Conservation (phyloP, 37 sponge, comb jelly and placozoan species). For the Ianthella basta region DNA sequence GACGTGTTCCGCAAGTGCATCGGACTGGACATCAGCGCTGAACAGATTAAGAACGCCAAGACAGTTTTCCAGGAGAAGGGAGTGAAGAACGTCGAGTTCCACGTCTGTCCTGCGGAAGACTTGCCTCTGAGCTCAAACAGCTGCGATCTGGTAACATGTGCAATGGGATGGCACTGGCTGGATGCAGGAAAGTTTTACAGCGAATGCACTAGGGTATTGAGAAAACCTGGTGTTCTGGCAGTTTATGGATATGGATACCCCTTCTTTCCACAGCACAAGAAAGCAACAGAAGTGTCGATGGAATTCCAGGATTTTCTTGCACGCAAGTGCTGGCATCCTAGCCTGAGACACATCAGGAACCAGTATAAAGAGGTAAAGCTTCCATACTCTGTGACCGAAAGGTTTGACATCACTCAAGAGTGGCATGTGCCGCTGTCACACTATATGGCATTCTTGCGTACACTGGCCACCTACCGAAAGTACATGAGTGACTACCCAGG, state of each 20-base stretch:
- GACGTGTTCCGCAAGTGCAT: constrained; percentile 39
- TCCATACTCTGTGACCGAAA: constrained; percentile 47
- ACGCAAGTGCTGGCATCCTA: constrained; percentile 65
- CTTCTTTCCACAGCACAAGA: constrained; percentile 5
- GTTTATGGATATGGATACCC: constrained; percentile 80
- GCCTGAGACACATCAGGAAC: constrained; percentile 54
- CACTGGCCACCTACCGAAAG: constrained; percentile 65
- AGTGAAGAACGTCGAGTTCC: constrained; percentile 47
- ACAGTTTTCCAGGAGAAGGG: not conserved
- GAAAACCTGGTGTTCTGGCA: constrained; percentile 59
- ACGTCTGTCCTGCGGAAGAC: constrained; percentile 42
- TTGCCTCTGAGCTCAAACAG: constrained; percentile 24
- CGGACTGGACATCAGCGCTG: constrained; percentile 78
- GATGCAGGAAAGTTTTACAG: constrained; percentile 20
- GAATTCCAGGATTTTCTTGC: constrained; percentile 48
- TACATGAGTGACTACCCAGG: constrained; percentile 51
- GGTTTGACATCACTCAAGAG: constrained; percentile 39
- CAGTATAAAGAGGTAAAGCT: constrained; percentile 23
- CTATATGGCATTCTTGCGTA: constrained; percentile 58
- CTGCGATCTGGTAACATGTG: constrained; percentile 73
- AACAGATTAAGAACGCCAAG: constrained; percentile 62
- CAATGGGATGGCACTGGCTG: constrained; percentile 85
- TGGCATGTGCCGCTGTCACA: constrained; percentile 7
- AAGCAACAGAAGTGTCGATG: constrained; percentile 28
- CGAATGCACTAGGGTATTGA: constrained; percentile 62